Conservation (phyloP, 2,113 vertebrate species). For the Leptocoma aspasia region DNA sequence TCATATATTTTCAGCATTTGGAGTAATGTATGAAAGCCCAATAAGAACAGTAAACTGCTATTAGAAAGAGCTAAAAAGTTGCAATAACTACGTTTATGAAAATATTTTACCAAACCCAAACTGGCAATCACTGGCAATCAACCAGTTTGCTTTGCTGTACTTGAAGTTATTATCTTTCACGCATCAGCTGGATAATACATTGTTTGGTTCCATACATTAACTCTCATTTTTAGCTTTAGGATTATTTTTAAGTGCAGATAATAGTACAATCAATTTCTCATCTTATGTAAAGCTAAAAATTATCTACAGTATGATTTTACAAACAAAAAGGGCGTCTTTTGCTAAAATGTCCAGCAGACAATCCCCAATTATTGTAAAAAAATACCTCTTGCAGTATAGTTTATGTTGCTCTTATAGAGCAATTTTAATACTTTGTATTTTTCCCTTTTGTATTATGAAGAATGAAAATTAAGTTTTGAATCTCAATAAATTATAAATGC, state of each 20-base stretch:
- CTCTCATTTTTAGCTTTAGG: background rate
- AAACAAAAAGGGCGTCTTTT: rapidly evolving
- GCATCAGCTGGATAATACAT: background rate
- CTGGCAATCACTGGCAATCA: background rate
- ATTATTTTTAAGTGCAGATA: background rate
- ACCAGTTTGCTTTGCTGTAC: background rate
- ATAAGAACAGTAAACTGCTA: background rate
- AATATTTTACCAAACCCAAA: background rate
- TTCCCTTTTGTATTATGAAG: rapidly evolving
- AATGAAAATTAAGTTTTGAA: background rate
- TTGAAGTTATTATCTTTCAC: background rate
- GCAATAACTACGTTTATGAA: background rate
- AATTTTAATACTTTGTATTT: background rate
- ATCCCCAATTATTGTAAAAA: rapidly evolving
- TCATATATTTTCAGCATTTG: background rate
- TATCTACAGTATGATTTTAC: rapidly evolving
- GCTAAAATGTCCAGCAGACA: background rate
- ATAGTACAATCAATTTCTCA: background rate
- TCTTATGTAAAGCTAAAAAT: background rate
- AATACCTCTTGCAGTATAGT: background rate
- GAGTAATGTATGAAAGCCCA: background rate
- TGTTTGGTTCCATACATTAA: background rate
- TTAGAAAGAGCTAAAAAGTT: background rate
- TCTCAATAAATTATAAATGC: background rate
- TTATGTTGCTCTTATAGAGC: background rate